These are phyloP conservation scores for Sphinx pinastri DNA, from an alignment of 2,888 invertebrate genomes.

Conservation along the genomic window DNA sequence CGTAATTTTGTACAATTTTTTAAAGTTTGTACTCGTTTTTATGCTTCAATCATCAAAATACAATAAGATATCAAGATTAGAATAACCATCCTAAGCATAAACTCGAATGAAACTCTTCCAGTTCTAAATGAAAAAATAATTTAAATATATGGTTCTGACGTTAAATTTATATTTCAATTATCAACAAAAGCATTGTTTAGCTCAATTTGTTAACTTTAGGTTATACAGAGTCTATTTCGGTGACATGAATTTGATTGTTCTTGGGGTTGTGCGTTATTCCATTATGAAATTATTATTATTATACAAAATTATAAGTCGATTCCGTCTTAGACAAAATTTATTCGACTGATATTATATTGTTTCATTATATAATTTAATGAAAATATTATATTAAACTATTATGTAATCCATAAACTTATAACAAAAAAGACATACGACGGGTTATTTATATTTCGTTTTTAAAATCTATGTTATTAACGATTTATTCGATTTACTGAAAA, in stretches of 20 bases:
- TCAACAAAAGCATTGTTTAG: conserved; percentile 57
- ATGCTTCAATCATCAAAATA: conserved; percentile 48
- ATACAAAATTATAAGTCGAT: conserved; percentile 60
- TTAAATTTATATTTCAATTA: conserved; percentile 35
- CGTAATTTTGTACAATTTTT: conserved; percentile 47
- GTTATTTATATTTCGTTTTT: conserved; percentile 28
- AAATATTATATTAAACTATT: conserved; percentile 1
- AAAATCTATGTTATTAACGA: conserved; percentile 30
- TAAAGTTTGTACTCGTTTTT: conserved; percentile 56
- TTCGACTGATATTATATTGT: conserved; percentile 42
- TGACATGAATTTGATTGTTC: conserved; percentile 54
- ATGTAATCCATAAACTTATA: neutral
- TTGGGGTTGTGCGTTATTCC: conserved; percentile 74
- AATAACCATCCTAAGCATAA: conserved; percentile 50
- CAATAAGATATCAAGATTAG: conserved; percentile 7
- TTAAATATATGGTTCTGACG: neutral
- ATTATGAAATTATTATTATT: conserved; percentile 55
- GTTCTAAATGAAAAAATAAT: conserved; percentile 17
- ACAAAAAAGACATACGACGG: conserved; percentile 22
- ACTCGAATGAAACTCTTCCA: conserved; percentile 58
- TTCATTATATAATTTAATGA: conserved; percentile 34
- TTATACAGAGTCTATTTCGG: conserved; percentile 66
- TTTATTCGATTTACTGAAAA: conserved; percentile 35
- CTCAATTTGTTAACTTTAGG: conserved; percentile 75
- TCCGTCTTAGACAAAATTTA: conserved; percentile 72